Evolutionary conservation across 2,113 vertebrate species (phyloP).

Genomic region (Nesospiza acunhae): DNA sequence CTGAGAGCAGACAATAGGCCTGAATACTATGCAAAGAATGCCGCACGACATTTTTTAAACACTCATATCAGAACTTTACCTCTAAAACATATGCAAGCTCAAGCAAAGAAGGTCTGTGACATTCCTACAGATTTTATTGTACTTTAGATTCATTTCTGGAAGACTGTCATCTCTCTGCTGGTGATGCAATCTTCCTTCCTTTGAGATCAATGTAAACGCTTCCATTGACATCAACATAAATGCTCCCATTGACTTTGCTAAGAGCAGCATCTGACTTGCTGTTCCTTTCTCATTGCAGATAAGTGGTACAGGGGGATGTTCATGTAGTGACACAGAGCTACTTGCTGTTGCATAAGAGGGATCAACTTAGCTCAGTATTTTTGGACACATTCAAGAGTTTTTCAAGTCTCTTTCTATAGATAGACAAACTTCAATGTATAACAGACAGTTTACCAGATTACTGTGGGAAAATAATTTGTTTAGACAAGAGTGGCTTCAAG

Average conservation of each 20-base stretch:
- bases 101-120: not conserved
- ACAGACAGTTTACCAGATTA: not conserved
- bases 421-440: not conserved
- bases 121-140: not conserved
- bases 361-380: not conserved
- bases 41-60: not conserved
- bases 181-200: not conserved
- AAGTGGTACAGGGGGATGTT: not conserved
- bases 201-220: not conserved
- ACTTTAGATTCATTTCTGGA: not conserved
- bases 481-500: not conserved
- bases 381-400: not conserved
- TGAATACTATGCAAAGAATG: not conserved
- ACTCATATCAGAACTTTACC: not conserved
- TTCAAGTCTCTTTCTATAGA: not conserved
- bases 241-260: not conserved
- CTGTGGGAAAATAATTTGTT: not conserved
- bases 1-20: not conserved
- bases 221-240: not conserved
- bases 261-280: not conserved
- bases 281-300: not conserved
- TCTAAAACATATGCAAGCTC: not conserved
- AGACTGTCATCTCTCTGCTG: not conserved
- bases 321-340: not conserved
- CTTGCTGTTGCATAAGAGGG: not conserved